phyloP scores from a whole-genome alignment of 2,113 vertebrate genomes.

The Mastomys coucha region DNA sequence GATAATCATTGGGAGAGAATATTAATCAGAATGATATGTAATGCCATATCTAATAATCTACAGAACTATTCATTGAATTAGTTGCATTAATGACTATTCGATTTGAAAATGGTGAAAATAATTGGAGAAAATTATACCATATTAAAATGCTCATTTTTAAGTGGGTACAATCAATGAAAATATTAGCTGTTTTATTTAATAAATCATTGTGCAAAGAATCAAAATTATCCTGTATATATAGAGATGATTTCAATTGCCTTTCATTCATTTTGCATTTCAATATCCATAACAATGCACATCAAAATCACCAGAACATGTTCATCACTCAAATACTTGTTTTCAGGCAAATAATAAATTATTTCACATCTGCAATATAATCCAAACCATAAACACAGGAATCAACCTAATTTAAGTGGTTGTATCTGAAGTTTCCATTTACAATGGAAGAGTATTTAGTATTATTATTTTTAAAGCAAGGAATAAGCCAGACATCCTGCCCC shows the following conservation, averaged over 20 bases:
- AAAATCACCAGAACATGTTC: background rate
- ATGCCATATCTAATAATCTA: background rate
- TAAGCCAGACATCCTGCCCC: background rate
- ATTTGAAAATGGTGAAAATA: conserved; percentile 43
- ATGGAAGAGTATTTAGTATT: background rate
- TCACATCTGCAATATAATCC: conserved; percentile 18
- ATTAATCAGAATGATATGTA: background rate
- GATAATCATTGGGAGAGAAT: background rate
- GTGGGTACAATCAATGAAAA: conserved; percentile 42
- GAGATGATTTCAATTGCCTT: background rate
- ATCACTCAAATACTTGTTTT: conserved; percentile 42
- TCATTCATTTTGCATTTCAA: conserved; percentile 2
- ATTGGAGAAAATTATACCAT: conserved; percentile 35
- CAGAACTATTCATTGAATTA: conserved; percentile 33
- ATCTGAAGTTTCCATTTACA: background rate
- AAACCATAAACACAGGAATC: background rate
- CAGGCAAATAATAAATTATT: background rate
- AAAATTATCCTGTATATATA: background rate
- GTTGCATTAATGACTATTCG: conserved; percentile 51
- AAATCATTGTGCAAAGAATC: conserved; percentile 41
- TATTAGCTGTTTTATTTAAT: conserved; percentile 53
- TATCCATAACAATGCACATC: background rate
- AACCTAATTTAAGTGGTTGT: conserved; percentile 11
- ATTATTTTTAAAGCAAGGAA: conserved; percentile 9
- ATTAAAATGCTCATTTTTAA: conserved; percentile 53